These are phyloP conservation scores for Antechinus stuartii DNA, from an alignment of 2,113 vertebrate species.

Conservation along the genomic window DNA sequence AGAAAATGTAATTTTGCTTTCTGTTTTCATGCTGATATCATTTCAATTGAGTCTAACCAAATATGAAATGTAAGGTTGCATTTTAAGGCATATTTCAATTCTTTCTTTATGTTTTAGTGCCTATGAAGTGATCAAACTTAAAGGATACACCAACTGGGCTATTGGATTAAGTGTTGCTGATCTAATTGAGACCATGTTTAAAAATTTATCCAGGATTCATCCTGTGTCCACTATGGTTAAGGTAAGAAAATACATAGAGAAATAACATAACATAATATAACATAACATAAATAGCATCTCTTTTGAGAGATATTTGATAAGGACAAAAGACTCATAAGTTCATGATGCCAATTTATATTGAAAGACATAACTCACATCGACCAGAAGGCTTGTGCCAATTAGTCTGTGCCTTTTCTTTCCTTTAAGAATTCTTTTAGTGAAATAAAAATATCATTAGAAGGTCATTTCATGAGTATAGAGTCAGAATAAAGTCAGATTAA, in stretches of 20 bases:
- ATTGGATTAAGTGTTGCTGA: conserved; percentile 97
- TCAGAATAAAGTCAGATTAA: no score
- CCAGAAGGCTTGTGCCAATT: neutral
- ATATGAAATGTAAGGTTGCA: neutral
- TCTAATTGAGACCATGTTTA: conserved; percentile 93
- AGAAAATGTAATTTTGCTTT: neutral
- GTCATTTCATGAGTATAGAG: neutral
- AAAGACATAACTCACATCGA: neutral
- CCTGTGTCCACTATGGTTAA: conserved; percentile 97
- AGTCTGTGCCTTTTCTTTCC: neutral
- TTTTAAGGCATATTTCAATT: neutral
- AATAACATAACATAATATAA: neutral
- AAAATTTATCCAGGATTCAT: conserved; percentile 93
- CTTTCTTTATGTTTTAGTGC: conserved; percentile 85
- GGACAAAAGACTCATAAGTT: neutral
- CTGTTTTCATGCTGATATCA: neutral
- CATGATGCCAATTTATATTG: neutral
- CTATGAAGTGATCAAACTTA: conserved; percentile 97
- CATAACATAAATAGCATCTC: neutral
- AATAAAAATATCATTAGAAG: neutral
- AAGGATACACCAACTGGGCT: conserved; percentile 99
- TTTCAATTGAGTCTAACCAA: neutral
- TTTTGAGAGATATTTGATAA: neutral
- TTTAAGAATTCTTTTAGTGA: neutral
- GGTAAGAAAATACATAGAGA: conserved; percentile 82